Conservation (phyloP, 2,888 invertebrate genomes). For the Habrosyne pyritoides region DNA sequence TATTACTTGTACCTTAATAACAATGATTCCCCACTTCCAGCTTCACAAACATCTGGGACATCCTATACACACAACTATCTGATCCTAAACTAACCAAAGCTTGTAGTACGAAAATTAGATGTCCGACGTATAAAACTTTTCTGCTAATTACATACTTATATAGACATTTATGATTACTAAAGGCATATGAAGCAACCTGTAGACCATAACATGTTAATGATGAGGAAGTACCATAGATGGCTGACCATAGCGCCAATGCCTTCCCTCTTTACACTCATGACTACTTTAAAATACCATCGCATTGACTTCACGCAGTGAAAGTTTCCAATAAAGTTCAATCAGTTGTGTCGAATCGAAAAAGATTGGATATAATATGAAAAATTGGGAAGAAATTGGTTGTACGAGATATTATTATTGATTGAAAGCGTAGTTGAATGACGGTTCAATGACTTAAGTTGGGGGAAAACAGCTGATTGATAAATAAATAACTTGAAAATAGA, state of each 20-base stretch:
- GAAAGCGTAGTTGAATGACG: background rate
- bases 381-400: background rate
- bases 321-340: conserved; percentile 8
- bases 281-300: background rate
- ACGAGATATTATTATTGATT: background rate
- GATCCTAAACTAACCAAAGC: too few relatives aligned
- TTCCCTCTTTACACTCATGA: background rate
- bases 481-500: too few relatives aligned
- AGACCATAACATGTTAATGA: background rate
- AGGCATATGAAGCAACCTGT: background rate
- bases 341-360: background rate
- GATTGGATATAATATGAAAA: conserved; percentile 2
- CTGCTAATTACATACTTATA: too few relatives aligned
- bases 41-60: too few relatives aligned
- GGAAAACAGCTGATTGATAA: too few relatives aligned
- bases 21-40: too few relatives aligned
- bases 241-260: background rate
- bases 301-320: conserved; percentile 6
- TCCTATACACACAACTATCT: too few relatives aligned
- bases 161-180: background rate
- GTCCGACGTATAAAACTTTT: too few relatives aligned
- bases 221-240: background rate
- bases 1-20: too few relatives aligned
- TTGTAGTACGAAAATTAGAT: too few relatives aligned
- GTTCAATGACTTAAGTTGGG: background rate